Evolutionary conservation across 1,140 invertebrate genomes (phyloP).

Genomic region (Caenorhabditis latens): DNA sequence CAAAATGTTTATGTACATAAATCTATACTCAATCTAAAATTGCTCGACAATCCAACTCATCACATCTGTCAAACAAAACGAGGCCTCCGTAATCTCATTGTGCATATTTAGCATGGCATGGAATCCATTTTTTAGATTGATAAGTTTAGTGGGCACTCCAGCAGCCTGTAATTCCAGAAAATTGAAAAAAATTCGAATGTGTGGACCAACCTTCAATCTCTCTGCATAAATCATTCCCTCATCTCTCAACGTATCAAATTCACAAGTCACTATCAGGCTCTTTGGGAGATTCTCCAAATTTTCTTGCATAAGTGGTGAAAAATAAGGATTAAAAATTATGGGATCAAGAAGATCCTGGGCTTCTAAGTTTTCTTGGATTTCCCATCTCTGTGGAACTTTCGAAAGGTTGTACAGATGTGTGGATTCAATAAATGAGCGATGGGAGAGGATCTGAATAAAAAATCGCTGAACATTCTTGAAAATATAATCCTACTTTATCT

Average conservation of each 20-base stretch:
- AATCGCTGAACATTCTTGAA: background rate
- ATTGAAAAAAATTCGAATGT: background rate
- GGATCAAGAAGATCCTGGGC: constrained; percentile 9
- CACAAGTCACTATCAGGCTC: constrained; percentile 23
- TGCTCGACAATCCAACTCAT: constrained; percentile 18
- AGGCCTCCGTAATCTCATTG: constrained; percentile 48
- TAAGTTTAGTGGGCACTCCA: constrained; percentile 43
- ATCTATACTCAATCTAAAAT: background rate
- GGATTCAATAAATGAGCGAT: constrained; percentile 32
- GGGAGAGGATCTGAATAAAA: background rate
- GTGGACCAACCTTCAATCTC: constrained; percentile 8
- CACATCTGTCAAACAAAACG: constrained; percentile 1
- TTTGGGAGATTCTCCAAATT: constrained; percentile 2
- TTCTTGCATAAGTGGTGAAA: constrained; percentile 41
- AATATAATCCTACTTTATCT: constrained; percentile 34
- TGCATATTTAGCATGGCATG: constrained; percentile 64
- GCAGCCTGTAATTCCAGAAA: background rate
- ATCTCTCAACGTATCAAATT: constrained; percentile 24
- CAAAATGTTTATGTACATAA: too few relatives aligned
- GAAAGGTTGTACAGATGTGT: constrained; percentile 33
- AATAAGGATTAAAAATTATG: constrained; percentile 51
- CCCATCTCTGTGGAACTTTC: background rate
- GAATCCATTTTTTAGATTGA: constrained; percentile 55
- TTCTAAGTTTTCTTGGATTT: background rate
- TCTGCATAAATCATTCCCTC: constrained; percentile 40